Base-by-base conservation (phyloP, 2,888 invertebrate species). In the Abrostola tripartita region DNA sequence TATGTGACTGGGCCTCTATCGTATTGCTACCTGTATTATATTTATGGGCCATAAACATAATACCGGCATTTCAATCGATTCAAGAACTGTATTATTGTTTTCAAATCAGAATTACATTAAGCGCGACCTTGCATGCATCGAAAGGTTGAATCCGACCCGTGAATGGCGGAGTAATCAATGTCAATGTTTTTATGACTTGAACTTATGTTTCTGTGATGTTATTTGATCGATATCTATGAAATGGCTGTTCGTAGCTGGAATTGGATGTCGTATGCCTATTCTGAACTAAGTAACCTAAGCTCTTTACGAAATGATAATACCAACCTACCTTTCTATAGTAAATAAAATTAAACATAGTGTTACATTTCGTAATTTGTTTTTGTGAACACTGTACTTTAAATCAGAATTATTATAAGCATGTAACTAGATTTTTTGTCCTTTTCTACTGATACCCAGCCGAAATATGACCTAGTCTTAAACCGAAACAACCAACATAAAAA, bases 81-180 rank as follows among this genome's bases (percentile, higher is more conserved):
- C 54, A 58, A 44, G 51, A 37, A 5, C 47, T 6, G 11, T 61
- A 52, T 52, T 36, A 58, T 37, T 63, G 53, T 64, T 60, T 73
- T 56, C 53, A 60, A 57, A 73, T 73, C 53, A 68, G 60, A 71
- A 44, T 56, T 14, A 73, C 74, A 73, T 71, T 71, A 68, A 51
- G 42, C 54, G 49, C 55, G 59, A 68, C 64, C 73, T 37, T 56
- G 49, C 8, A 5, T 41, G 9, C 68, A 68, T 10, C 50, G 47
- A 38, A 71, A 71, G 71, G 71, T 71, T 35, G 47, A 56, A 44
- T 44, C 49, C 7, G 0, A 41, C 37, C 47, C 44, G 10, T 53
- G 59, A 38, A 59, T 40, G 12, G 56, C 24, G 37, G 53, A 60
- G 7, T 59, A 68, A 68, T 71, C 71, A 73, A 57, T 68, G 64